phyloP scores from a whole-genome alignment of 2,888 invertebrate species.

The Craniophora ligustri region DNA sequence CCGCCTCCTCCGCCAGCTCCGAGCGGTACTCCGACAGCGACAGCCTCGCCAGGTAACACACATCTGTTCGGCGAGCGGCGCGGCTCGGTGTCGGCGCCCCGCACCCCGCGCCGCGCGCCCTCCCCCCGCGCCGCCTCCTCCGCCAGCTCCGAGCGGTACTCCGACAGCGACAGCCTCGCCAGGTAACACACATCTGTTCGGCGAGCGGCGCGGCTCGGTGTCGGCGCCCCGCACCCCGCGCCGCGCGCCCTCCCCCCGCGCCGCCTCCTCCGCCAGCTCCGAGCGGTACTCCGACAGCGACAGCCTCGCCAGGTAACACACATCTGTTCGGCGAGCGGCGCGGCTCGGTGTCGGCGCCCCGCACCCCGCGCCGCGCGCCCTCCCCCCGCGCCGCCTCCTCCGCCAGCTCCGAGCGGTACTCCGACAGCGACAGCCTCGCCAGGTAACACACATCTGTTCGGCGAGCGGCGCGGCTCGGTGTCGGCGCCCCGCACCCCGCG shows the following conservation, averaged over 20 bases:
- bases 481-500: too few species aligned
- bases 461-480: too few species aligned
- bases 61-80: too few species aligned
- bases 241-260: constrained; percentile 68
- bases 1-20: constrained; percentile 83
- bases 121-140: constrained; percentile 68
- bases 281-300: constrained; percentile 90
- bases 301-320: constrained; percentile 11
- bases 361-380: constrained; percentile 77
- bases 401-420: constrained; percentile 91
- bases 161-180: constrained; percentile 67
- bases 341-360: too few species aligned
- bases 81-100: too few species aligned
- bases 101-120: constrained; percentile 77
- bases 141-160: constrained; percentile 91
- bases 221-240: too few species aligned
- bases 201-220: too few species aligned
- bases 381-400: constrained; percentile 68
- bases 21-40: constrained; percentile 90
- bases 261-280: constrained; percentile 83
- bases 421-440: constrained; percentile 67
- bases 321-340: too few species aligned
- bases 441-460: too few species aligned
- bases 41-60: constrained; percentile 11
- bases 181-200: too few species aligned